phyloP scores from a whole-genome alignment of 2,797 vertebrate genomes.

The Chromis chromis region DNA sequence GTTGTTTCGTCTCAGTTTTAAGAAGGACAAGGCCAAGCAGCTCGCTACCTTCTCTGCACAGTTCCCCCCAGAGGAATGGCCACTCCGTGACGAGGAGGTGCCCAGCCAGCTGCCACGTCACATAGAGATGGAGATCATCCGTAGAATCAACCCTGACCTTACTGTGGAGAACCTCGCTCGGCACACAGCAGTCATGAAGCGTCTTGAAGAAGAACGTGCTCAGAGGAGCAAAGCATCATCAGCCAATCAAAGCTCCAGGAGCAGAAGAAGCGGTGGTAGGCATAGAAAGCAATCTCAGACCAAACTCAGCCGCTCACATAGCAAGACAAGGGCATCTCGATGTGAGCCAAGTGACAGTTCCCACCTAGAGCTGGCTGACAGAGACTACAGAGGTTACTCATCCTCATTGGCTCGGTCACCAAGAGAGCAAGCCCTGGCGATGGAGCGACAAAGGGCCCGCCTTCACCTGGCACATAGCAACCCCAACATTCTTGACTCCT shows the following conservation, averaged over 20 bases:
- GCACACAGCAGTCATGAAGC: constrained; percentile 98
- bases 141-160: constrained; percentile 97
- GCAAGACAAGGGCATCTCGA: constrained; percentile 91
- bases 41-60: constrained; percentile 97
- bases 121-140: constrained; percentile 98
- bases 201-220: constrained; percentile 96
- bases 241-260: constrained; percentile 93
- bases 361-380: constrained; percentile 89
- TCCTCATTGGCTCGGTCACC: constrained; percentile 92
- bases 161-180: constrained; percentile 97
- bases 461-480: constrained; percentile 95
- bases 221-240: constrained; percentile 95
- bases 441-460: constrained; percentile 90
- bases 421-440: constrained; percentile 92
- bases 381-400: constrained; percentile 93
- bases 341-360: constrained; percentile 92
- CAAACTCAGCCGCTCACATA: constrained; percentile 91
- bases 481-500: constrained; percentile 90
- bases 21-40: constrained; percentile 98
- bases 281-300: constrained; percentile 93
- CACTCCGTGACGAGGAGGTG: constrained; percentile 93
- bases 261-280: constrained; percentile 92
- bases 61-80: constrained; percentile 99
- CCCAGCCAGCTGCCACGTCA: constrained; percentile 93
- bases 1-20: constrained; percentile 97